Evolutionary conservation across 2,888 invertebrate genomes (phyloP).

Genomic region (Operophtera brumata): DNA sequence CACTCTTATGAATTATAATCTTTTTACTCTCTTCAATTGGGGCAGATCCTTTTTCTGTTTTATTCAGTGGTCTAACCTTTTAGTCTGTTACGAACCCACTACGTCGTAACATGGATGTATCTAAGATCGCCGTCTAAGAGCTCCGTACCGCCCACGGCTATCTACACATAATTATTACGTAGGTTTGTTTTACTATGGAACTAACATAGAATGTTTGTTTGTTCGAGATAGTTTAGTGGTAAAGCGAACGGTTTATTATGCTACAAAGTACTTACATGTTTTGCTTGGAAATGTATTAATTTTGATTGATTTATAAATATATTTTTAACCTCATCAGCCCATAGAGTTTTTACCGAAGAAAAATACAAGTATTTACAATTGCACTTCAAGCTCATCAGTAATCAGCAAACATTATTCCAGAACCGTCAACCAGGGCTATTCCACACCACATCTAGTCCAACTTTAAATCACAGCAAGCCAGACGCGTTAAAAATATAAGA

Average conservation of each 20-base stretch:
- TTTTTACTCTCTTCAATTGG: too few relatives aligned
- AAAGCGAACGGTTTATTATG: not conserved
- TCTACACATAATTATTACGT: constrained; percentile 15
- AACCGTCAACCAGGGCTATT: too few relatives aligned
- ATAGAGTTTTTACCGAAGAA: too few relatives aligned
- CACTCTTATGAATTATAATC: too few relatives aligned
- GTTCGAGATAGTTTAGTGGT: constrained; percentile 1
- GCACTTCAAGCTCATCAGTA: too few relatives aligned
- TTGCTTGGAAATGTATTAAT: not conserved
- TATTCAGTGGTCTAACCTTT: not conserved
- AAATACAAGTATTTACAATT: too few relatives aligned
- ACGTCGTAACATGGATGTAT: not conserved
- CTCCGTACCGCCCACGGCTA: constrained; percentile 5
- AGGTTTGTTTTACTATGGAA: constrained; percentile 16
- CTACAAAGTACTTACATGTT: not conserved
- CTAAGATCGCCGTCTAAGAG: not conserved
- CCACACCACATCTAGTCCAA: constrained; percentile 34
- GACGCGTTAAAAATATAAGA: constrained; percentile 44
- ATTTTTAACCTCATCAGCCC: too few relatives aligned
- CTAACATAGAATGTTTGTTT: constrained; percentile 5
- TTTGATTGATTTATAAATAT: too few relatives aligned
- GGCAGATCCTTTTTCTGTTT: too few relatives aligned
- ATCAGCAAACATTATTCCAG: constrained; percentile 1
- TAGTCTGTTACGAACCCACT: not conserved
- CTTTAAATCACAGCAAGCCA: constrained; percentile 39